Conservation (phyloP, 2,888 invertebrate species). For the Hanleya hanleyi region DNA sequence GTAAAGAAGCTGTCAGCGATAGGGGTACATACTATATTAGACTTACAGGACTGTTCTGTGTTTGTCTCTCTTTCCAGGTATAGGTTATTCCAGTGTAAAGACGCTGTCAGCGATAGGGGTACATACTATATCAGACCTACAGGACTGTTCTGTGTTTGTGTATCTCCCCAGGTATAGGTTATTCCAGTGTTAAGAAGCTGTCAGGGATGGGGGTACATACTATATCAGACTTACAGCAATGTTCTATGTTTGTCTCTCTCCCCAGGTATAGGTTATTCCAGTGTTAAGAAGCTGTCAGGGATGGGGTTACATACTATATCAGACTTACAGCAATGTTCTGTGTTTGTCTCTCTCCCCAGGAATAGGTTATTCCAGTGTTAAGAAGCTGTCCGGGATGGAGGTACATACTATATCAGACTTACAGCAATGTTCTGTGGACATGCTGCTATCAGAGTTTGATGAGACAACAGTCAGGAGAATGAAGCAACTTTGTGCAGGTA, state of each 20-base stretch:
- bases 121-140: too few species aligned
- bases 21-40: too few species aligned
- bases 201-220: not conserved
- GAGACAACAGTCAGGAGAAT: conserved; percentile 81
- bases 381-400: conserved; percentile 80
- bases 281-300: not conserved
- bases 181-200: not conserved
- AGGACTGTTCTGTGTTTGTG: too few species aligned
- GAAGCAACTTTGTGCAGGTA: conserved; percentile 83
- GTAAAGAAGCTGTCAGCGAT: too few species aligned
- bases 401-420: conserved; percentile 82
- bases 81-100: too few species aligned
- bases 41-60: too few species aligned
- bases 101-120: too few species aligned
- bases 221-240: too few species aligned
- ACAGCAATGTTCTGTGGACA: conserved; percentile 46
- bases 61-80: too few species aligned
- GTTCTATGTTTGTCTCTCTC: too few species aligned
- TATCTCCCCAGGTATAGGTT: not conserved
- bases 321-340: conserved; percentile 73
- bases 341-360: too few species aligned
- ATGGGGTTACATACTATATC: not conserved
- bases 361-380: conserved; percentile 83
- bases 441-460: conserved; percentile 75
- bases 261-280: not conserved